Percentiles rank a stretch among this genome's conserved stretches.
Evolutionary conservation across 2,113 vertebrate genomes (phyloP).

Genomic region (Dipodomys spectabilis): DNA sequence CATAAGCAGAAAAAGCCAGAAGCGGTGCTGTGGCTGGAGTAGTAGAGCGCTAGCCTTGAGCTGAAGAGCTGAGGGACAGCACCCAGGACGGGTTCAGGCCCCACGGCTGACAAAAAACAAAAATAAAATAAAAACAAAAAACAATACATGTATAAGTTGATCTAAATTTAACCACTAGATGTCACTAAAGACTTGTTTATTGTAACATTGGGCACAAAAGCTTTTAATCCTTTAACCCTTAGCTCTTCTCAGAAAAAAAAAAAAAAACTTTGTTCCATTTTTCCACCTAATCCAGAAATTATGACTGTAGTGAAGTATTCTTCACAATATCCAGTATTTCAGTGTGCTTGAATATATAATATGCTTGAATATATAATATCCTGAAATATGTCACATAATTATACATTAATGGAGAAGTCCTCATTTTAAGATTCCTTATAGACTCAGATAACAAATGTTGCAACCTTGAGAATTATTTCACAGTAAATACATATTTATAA

Average conservation of each 20-base stretch:
- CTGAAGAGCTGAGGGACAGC: too few species aligned
- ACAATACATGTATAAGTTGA: not conserved
- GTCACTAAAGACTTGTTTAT: constrained; percentile 61
- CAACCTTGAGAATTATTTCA: not conserved
- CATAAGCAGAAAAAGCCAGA: too few species aligned
- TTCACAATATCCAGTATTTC: not conserved
- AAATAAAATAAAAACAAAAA: too few species aligned
- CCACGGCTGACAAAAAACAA: too few species aligned
- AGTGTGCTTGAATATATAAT: not conserved
- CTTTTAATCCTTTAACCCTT: not conserved
- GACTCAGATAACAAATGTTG: not conserved
- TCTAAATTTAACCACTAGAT: constrained; percentile 62
- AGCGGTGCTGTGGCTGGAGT: too few species aligned
- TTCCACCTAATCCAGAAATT: not conserved
- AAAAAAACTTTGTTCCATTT: not conserved
- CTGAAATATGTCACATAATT: not conserved
- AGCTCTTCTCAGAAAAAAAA: fast-evolving
- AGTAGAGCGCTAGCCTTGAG: too few species aligned
- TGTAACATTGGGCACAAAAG: not conserved
- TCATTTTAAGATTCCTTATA: not conserved
- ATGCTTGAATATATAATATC: not conserved
- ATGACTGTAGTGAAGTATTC: not conserved
- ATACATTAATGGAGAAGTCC: not conserved
- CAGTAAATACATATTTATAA: not conserved
- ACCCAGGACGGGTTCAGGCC: too few species aligned